phyloP scores from a whole-genome alignment of 1,140 invertebrate genomes.

The Brachionus asplanchnoidis region DNA sequence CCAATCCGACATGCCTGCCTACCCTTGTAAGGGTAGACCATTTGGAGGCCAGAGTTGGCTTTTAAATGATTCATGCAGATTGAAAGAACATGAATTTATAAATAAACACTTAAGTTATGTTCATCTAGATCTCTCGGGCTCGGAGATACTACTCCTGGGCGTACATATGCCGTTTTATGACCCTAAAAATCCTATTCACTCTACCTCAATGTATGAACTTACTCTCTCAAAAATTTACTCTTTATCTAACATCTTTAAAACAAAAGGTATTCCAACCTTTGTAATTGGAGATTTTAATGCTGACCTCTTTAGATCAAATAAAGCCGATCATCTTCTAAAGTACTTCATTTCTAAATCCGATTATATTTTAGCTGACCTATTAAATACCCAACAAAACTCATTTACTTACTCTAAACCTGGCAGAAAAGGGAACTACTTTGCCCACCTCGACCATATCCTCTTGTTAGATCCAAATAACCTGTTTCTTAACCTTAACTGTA shows the following conservation, averaged over 20 bases:
- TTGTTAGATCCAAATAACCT: not conserved
- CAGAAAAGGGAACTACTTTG: not conserved
- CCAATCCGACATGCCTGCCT: not conserved
- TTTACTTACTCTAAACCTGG: not conserved
- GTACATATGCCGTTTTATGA: not conserved
- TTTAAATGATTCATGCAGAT: not conserved
- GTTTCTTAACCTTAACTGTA: no score
- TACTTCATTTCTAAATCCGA: no score
- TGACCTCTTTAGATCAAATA: not conserved
- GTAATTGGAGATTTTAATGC: not conserved
- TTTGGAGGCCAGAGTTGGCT: not conserved
- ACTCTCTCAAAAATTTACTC: not conserved
- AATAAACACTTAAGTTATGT: not conserved
- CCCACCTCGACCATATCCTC: not conserved
- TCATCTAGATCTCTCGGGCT: not conserved
- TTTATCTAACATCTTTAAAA: not conserved
- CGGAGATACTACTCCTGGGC: not conserved
- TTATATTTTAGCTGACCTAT: no score
- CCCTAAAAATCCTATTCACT: not conserved
- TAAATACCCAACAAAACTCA: no score
- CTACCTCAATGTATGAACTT: not conserved
- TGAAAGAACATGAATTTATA: not conserved
- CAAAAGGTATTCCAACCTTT: not conserved
- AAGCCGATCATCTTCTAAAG: no score
- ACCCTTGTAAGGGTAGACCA: no score